These are phyloP conservation scores for Resseliella maxima DNA, from an alignment of 2,888 invertebrate genomes.

Conservation along the genomic window DNA sequence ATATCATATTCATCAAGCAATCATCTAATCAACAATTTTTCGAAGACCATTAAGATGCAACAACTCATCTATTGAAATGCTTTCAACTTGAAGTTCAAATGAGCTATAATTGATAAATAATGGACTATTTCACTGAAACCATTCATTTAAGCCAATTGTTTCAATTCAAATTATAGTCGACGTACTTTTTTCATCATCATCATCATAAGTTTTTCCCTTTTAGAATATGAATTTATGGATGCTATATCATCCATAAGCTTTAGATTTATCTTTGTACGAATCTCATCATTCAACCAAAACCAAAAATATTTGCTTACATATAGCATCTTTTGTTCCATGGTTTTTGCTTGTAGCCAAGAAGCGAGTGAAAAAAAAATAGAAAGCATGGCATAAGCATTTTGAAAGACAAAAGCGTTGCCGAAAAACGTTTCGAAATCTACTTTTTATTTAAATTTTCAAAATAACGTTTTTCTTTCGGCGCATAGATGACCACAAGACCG, in stretches of 20 bases:
- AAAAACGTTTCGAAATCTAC: neutral
- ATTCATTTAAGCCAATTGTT: slow-evolving; percentile 26
- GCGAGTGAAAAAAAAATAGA: neutral
- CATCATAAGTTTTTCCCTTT: neutral
- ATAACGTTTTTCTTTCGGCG: neutral
- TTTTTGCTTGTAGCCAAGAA: neutral
- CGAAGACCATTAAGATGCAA: neutral
- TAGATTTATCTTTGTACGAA: neutral
- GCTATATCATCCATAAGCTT: neutral
- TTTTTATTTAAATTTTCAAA: neutral
- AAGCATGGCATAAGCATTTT: slow-evolving; percentile 4
- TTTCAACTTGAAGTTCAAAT: neutral
- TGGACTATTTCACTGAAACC: neutral
- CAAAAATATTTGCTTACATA: neutral
- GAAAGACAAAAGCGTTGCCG: neutral
- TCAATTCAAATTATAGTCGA: neutral
- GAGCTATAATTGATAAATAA: slow-evolving; percentile 35
- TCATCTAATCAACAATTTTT: slow-evolving; percentile 7
- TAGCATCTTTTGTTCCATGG: neutral
- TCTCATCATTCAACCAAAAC: neutral
- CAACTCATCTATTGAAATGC: neutral
- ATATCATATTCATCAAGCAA: slow-evolving; percentile 19
- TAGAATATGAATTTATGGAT: neutral
- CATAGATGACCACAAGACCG: slow-evolving; percentile 7
- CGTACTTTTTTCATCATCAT: neutral